A percentile compares a stretch with the other conserved stretches of the same genome.
Conservation (phyloP, 2,797 vertebrate species). For the Crypturellus tataupa region DNA sequence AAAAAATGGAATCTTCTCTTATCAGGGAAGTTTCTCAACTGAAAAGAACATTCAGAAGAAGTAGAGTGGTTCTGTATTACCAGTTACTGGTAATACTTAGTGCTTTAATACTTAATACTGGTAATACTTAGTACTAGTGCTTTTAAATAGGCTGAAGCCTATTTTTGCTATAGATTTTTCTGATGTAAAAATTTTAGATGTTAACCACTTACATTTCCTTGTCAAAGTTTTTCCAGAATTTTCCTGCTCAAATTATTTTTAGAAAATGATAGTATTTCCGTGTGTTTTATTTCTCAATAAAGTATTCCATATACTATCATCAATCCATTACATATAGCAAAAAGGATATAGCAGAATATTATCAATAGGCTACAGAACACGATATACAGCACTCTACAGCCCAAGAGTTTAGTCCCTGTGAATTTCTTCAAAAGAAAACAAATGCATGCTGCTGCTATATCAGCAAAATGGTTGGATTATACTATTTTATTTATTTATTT, state of each 20-base stretch:
- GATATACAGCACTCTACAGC: neutral
- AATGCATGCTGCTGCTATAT: neutral
- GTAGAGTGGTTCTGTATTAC: neutral
- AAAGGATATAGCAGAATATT: neutral
- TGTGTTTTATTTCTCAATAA: neutral
- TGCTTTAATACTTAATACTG: too few species aligned
- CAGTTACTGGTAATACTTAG: neutral
- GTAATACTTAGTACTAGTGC: neutral
- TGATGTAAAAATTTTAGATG: neutral
- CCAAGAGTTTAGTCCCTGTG: neutral
- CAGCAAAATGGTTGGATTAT: neutral
- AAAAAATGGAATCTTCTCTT: neutral
- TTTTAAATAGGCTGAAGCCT: neutral
- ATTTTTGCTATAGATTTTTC: neutral
- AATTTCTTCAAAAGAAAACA: neutral
- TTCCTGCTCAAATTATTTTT: neutral
- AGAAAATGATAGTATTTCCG: neutral
- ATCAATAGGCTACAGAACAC: neutral
- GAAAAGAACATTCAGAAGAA: neutral
- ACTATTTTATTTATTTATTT: neutral
- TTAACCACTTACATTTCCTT: neutral
- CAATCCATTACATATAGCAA: neutral
- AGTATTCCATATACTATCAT: neutral
- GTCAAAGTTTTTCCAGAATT: neutral
- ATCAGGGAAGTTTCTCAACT: neutral